Conservation (phyloP, 2,113 vertebrate genomes). For the Otolemur garnettii region DNA sequence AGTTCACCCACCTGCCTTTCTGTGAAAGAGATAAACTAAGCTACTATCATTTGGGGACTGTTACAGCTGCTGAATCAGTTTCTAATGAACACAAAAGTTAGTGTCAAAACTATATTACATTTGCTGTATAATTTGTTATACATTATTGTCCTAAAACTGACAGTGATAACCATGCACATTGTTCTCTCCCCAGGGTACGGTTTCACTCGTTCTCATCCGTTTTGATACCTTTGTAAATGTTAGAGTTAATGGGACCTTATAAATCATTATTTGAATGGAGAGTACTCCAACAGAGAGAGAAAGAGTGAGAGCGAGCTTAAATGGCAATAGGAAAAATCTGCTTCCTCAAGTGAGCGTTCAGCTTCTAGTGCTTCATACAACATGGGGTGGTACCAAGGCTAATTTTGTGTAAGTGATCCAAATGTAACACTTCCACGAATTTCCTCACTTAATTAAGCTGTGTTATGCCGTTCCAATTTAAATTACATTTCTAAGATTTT, state of each 20-base stretch:
- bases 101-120: background rate
- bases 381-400: background rate
- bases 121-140: background rate
- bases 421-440: background rate
- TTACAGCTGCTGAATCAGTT: background rate
- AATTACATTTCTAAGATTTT: conserved; percentile 30
- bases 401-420: background rate
- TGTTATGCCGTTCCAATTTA: conserved; percentile 39
- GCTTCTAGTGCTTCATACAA: background rate
- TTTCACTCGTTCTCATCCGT: conserved; percentile 2
- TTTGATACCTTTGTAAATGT: background rate
- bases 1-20: background rate
- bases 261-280: background rate
- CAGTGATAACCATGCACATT: background rate
- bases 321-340: background rate
- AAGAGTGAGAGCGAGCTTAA: background rate
- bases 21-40: background rate
- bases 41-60: background rate
- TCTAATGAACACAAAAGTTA: background rate
- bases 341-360: background rate
- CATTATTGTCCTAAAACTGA: conserved; percentile 22
- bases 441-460: conserved; percentile 50
- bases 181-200: background rate
- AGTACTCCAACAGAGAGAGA: background rate
- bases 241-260: background rate